Evolutionary conservation across 1,140 invertebrate species (phyloP).

Genomic region (Eupristina koningsbergeri): DNA sequence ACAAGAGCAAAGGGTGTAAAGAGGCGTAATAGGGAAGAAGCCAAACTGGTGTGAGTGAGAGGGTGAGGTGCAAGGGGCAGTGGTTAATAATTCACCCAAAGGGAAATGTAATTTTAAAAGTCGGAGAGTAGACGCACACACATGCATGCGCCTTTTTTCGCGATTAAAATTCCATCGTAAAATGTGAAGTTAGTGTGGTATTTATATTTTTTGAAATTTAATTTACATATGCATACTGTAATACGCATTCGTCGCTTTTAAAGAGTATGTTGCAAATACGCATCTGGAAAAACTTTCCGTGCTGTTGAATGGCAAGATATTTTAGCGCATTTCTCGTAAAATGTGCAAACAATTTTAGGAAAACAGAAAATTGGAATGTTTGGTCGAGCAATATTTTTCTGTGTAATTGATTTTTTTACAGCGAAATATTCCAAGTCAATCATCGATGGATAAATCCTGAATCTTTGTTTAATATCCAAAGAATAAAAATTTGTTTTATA

Average conservation of each 20-base stretch:
- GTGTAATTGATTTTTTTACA: no score
- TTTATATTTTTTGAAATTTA: neutral
- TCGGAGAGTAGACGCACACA: neutral
- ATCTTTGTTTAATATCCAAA: no score
- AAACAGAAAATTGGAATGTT: neutral
- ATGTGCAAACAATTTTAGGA: neutral
- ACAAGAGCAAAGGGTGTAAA: no score
- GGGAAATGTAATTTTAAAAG: constrained; percentile 13
- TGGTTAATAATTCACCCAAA: neutral
- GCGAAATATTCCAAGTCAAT: no score
- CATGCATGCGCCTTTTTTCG: neutral
- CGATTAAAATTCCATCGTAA: neutral
- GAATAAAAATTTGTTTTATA: no score
- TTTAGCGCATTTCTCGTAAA: neutral
- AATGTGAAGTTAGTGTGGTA: neutral
- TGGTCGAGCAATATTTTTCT: no score
- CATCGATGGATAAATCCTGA: no score
- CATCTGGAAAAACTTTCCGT: neutral
- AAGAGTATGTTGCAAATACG: neutral
- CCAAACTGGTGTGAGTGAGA: neutral
- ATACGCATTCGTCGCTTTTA: neutral
- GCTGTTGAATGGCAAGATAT: neutral
- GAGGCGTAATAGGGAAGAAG: no score
- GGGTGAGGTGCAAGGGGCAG: neutral
- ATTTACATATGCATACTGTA: neutral